Evolutionary conservation across 2,888 invertebrate species (phyloP).

Genomic region (Acanthosepion pharaonis): DNA sequence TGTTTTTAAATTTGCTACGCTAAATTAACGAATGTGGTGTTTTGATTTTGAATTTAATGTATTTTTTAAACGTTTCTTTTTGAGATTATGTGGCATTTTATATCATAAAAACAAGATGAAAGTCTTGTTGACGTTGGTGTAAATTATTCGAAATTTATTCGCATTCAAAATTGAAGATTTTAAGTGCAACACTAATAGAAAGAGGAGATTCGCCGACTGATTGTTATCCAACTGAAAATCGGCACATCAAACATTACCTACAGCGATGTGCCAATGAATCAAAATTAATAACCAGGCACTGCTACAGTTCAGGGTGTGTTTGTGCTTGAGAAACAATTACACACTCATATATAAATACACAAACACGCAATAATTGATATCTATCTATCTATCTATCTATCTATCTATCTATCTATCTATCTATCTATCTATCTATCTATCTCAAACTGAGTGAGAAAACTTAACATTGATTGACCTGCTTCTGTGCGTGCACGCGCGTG

Average conservation of each 20-base stretch:
- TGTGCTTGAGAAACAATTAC: neutral
- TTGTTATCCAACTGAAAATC: too few species aligned
- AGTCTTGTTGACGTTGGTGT: neutral
- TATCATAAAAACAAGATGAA: neutral
- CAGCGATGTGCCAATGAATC: neutral
- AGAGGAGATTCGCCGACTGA: too few species aligned
- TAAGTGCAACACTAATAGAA: neutral
- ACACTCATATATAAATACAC: neutral
- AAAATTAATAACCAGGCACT: neutral
- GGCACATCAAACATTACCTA: neutral
- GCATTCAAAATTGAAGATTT: neutral
- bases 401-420: neutral
- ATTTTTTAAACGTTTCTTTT: neutral
- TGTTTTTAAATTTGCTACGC: neutral
- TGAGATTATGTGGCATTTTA: neutral
- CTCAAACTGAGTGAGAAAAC: too few species aligned
- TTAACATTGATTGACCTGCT: too few species aligned
- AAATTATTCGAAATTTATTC: constrained; percentile 14
- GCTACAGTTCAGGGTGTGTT: neutral
- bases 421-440: too few species aligned
- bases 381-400: neutral
- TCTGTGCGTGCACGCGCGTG: too few species aligned
- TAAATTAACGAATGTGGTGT: neutral
- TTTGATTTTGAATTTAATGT: neutral
- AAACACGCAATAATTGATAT: neutral